A percentile compares a stretch with the other conserved stretches of the same genome.
phyloP scores from a whole-genome alignment of 2,113 vertebrate species.

The Alouatta palliata region DNA sequence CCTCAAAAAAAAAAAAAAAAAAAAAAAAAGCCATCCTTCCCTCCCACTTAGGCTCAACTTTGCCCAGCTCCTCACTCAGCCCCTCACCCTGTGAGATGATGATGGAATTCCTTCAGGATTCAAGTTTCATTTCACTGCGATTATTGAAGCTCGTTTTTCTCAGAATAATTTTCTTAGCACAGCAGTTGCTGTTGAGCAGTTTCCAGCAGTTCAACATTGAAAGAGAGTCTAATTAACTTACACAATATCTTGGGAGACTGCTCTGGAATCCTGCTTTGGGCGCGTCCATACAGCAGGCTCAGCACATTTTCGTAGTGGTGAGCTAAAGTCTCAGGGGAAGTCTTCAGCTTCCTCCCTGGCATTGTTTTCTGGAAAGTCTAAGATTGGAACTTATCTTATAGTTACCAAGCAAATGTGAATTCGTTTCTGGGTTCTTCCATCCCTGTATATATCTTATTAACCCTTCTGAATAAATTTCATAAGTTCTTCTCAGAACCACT shows the following conservation, averaged over 20 bases:
- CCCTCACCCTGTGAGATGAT: accelerated
- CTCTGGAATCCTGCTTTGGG: background rate
- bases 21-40: background rate
- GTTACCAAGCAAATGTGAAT: background rate
- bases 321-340: background rate
- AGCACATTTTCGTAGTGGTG: background rate
- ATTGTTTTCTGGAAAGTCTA: background rate
- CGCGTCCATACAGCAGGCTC: background rate
- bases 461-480: background rate
- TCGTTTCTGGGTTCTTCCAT: background rate
- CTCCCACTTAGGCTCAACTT: too few relatives aligned
- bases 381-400: background rate
- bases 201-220: background rate
- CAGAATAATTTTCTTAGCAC: background rate
- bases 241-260: background rate
- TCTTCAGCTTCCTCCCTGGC: background rate
- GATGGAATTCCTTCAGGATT: background rate
- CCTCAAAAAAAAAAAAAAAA: too few relatives aligned
- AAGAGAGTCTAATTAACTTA: background rate
- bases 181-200: background rate
- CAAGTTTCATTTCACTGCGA: background rate
- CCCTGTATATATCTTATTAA: background rate
- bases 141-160: background rate
- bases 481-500: background rate
- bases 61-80: too few relatives aligned